Percentiles rank a stretch among this genome's conserved stretches.
Conservation (phyloP, 1,140 invertebrate genomes). For the Lanistes nyassanus region DNA sequence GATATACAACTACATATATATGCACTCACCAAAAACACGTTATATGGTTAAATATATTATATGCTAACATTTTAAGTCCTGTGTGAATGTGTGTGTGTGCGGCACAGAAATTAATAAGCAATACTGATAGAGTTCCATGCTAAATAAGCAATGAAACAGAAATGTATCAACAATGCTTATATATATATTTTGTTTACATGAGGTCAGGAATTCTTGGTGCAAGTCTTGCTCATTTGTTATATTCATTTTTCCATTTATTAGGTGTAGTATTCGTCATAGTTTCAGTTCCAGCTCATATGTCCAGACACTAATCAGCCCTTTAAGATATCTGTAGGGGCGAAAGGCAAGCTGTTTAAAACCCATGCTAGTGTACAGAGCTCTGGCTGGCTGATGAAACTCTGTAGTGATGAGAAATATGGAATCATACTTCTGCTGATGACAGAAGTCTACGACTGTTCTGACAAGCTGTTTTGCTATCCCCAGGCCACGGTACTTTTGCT, state of each 20-base stretch:
- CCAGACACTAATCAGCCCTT: slow-evolving; percentile 35
- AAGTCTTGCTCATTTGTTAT: neutral
- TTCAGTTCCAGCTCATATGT: slow-evolving; percentile 39
- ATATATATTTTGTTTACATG: neutral
- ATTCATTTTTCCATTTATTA: neutral
- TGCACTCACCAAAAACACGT: too few relatives aligned
- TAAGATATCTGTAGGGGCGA: slow-evolving; percentile 33
- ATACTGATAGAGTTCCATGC: neutral
- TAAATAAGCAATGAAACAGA: neutral
- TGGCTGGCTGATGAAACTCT: slow-evolving; percentile 39
- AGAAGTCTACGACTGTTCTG: slow-evolving; percentile 30
- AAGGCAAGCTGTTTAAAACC: slow-evolving; percentile 34
- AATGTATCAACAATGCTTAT: neutral
- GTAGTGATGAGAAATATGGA: slow-evolving; percentile 40
- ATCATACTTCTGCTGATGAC: slow-evolving; percentile 31
- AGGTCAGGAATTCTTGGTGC: neutral
- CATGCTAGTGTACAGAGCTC: slow-evolving; percentile 33
- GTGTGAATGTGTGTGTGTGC: neutral
- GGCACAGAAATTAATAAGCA: neutral
- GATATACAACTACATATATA: too few relatives aligned
- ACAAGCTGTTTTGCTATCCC: slow-evolving; percentile 44
- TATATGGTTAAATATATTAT: too few relatives aligned
- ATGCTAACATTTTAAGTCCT: neutral
- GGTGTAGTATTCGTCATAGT: neutral
- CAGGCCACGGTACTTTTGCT: slow-evolving; percentile 29